A percentile compares a stretch with the other conserved stretches of the same genome.
Conservation (phyloP, 1,140 invertebrate species). For the Heterodera carotae region DNA sequence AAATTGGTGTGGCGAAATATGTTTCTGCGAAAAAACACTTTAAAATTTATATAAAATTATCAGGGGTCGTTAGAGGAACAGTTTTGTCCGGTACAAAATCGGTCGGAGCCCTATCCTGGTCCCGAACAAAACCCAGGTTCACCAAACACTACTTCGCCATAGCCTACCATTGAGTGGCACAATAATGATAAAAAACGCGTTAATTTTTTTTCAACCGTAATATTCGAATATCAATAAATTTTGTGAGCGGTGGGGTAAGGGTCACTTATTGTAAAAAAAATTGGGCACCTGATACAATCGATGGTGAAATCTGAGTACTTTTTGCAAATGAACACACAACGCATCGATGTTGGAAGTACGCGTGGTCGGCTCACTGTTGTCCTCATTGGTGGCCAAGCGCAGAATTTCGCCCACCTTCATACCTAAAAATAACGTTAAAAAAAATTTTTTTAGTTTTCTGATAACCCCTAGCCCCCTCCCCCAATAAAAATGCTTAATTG, state of each 20-base stretch:
- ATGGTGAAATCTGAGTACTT: conserved; percentile 58
- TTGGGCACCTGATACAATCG: conserved; percentile 48
- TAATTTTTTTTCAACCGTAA: too few species aligned
- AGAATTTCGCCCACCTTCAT: conserved; percentile 63
- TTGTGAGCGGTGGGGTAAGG: too few species aligned
- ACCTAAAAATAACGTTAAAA: conserved; percentile 44
- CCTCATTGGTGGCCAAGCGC: conserved; percentile 55
- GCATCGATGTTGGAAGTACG: conserved; percentile 53
- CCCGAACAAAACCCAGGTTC: too few species aligned
- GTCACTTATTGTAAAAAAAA: conserved; percentile 28
- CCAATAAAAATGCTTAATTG: too few species aligned
- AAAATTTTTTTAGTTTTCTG: not conserved
- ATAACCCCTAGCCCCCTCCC: not conserved
- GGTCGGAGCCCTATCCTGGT: too few species aligned
- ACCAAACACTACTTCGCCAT: too few species aligned
- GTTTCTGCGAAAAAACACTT: conserved; percentile 44
- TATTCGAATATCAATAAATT: not conserved
- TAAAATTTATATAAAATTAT: too few species aligned
- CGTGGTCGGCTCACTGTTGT: conserved; percentile 56
- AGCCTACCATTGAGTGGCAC: too few species aligned
- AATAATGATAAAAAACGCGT: conserved; percentile 24
- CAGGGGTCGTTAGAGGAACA: too few species aligned
- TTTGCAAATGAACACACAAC: conserved; percentile 56
- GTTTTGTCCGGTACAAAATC: too few species aligned
- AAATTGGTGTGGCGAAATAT: conserved; percentile 57